A percentile compares a stretch with the other conserved stretches of the same genome.
phyloP scores from a whole-genome alignment of 2,797 vertebrate species.

The Botia almorhae region DNA sequence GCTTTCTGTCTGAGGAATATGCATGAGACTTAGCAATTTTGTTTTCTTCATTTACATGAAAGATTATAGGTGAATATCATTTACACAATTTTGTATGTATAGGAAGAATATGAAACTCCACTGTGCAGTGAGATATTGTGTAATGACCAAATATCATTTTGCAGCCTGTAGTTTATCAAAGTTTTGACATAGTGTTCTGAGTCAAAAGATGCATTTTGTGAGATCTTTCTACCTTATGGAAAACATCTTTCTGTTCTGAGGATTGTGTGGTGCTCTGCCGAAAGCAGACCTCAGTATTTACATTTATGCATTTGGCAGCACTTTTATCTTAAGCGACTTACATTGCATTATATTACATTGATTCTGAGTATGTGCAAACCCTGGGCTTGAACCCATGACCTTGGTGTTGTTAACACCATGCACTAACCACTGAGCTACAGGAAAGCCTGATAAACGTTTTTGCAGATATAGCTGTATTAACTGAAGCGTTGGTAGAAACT shows the following conservation, averaged over 20 bases:
- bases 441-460: neutral
- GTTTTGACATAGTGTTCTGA: conserved; percentile 1
- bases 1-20: conserved; percentile 50
- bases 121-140: neutral
- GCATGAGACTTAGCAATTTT: conserved; percentile 68
- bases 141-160: conserved; percentile 26
- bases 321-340: neutral
- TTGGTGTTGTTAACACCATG: too few species aligned
- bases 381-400: too few species aligned
- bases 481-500: neutral
- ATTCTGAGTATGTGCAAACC: too few species aligned
- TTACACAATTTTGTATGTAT: conserved; percentile 71
- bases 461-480: neutral
- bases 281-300: neutral
- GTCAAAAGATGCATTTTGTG: conserved; percentile 1
- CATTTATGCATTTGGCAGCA: neutral
- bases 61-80: conserved; percentile 68
- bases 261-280: neutral
- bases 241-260: neutral
- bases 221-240: neutral
- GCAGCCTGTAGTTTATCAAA: conserved; percentile 26
- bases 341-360: too few species aligned
- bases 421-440: too few species aligned
- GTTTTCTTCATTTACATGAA: conserved; percentile 72
- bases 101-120: conserved; percentile 51